A percentile compares a stretch with the other conserved stretches of the same genome.
Evolutionary conservation across 2,113 vertebrate species (phyloP).

Genomic region (Gallinago paraguaiae): DNA sequence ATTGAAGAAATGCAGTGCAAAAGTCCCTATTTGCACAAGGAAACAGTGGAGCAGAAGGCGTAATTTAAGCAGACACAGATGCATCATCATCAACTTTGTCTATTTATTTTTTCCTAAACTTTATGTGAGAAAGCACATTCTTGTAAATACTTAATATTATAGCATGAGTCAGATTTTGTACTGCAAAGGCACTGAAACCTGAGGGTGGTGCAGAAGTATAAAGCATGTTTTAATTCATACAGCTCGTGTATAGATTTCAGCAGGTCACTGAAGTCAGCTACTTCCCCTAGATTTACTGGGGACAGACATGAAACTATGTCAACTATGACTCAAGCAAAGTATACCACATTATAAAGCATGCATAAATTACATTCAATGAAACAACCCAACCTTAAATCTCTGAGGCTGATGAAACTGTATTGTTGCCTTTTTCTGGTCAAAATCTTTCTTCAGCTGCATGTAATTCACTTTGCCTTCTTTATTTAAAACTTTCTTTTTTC

Average conservation of each 20-base stretch:
- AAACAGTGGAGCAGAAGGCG: neutral
- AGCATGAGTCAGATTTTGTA: neutral
- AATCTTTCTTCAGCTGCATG: slow-evolving; percentile 81
- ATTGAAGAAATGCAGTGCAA: neutral
- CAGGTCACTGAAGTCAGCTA: neutral
- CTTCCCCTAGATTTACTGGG: neutral
- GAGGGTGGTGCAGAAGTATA: neutral
- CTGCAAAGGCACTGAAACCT: neutral
- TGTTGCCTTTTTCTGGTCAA: slow-evolving; percentile 85
- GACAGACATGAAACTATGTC: neutral
- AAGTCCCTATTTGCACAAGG: neutral
- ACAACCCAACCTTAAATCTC: slow-evolving; percentile 86
- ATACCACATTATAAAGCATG: neutral
- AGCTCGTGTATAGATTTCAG: neutral
- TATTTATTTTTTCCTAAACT: neutral
- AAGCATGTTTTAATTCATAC: neutral
- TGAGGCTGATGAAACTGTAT: slow-evolving; percentile 94
- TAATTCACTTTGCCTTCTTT: slow-evolving; percentile 81
- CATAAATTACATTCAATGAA: neutral
- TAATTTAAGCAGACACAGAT: neutral
- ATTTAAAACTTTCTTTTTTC: slow-evolving; percentile 86
- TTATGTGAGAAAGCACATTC: neutral
- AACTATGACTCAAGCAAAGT: neutral
- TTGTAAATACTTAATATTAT: neutral
- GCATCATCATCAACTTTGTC: neutral